A percentile compares a stretch with the other conserved stretches of the same genome.
These are phyloP conservation scores for Platerodrilus igneus DNA, from an alignment of 2,888 invertebrate genomes.

Conservation along the genomic window DNA sequence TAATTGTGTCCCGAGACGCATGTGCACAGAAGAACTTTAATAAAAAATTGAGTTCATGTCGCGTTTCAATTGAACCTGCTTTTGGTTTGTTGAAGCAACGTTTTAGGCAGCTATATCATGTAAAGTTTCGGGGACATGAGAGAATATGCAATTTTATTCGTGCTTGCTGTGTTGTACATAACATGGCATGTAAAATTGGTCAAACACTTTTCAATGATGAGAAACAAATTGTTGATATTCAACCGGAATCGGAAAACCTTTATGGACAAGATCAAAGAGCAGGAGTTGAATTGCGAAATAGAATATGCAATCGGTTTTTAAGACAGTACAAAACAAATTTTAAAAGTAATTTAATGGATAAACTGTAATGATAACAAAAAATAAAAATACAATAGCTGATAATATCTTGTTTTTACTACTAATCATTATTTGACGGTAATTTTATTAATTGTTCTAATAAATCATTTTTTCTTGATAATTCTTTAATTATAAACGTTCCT, in stretches of 20 bases:
- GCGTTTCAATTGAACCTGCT: constrained; percentile 16
- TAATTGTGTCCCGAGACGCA: too few relatives aligned
- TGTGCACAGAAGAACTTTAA: constrained; percentile 16
- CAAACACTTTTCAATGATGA: constrained; percentile 5
- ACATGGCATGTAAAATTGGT: constrained; percentile 5
- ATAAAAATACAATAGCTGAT: too few relatives aligned
- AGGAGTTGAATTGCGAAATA: background rate
- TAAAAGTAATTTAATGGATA: too few relatives aligned
- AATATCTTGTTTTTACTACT: too few relatives aligned
- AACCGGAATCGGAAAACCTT: background rate
- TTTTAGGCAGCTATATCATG: constrained; percentile 15
- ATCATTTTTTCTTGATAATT: too few relatives aligned
- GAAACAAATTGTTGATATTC: background rate
- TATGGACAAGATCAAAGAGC: background rate
- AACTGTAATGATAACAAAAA: too few relatives aligned
- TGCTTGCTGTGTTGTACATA: constrained; percentile 17
- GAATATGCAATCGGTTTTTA: background rate
- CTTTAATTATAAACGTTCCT: too few relatives aligned
- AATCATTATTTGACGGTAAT: too few relatives aligned
- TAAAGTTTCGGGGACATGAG: constrained; percentile 15
- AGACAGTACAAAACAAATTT: too few relatives aligned
- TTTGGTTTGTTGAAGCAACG: constrained; percentile 19
- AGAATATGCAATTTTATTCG: constrained; percentile 11
- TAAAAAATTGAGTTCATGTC: constrained; percentile 10
- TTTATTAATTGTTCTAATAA: too few relatives aligned